These are phyloP conservation scores for Thymelicus acteon DNA, from an alignment of 2,888 invertebrate species.

Conservation along the genomic window DNA sequence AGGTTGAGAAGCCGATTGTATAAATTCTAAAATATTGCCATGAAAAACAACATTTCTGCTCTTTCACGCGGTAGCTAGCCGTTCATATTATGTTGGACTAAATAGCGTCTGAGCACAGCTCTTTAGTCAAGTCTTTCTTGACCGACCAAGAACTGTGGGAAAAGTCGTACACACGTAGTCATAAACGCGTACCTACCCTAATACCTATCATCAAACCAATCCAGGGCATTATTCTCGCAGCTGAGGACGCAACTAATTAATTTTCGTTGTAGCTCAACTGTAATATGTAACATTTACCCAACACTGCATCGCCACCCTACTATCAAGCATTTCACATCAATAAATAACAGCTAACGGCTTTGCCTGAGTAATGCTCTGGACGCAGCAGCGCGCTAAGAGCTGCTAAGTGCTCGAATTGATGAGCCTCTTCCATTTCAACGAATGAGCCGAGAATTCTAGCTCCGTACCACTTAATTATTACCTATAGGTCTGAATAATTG, in stretches of 20 bases:
- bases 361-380: constrained; percentile 36
- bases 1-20: too few relatives aligned
- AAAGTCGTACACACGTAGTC: too few relatives aligned
- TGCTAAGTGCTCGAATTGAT: constrained; percentile 27
- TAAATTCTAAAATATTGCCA: too few relatives aligned
- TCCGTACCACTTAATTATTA: constrained; percentile 7
- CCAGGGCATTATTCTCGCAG: too few relatives aligned
- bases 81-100: too few relatives aligned
- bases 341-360: constrained; percentile 28
- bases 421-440: constrained; percentile 14
- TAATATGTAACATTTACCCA: background rate
- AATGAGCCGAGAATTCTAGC: constrained; percentile 8
- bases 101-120: too few relatives aligned
- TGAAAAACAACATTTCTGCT: too few relatives aligned
- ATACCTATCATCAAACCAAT: too few relatives aligned
- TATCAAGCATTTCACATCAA: constrained; percentile 40
- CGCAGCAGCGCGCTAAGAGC: constrained; percentile 15
- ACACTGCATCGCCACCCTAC: constrained; percentile 3
- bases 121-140: too few relatives aligned
- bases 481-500: constrained; percentile 1
- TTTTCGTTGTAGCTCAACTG: background rate
- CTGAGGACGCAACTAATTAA: background rate
- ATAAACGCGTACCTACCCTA: too few relatives aligned
- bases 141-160: too few relatives aligned
- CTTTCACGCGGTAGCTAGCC: too few relatives aligned